Percentiles rank a stretch among this genome's conserved stretches.
These are phyloP conservation scores for Operophtera brumata DNA, from an alignment of 2,888 invertebrate genomes.

Conservation along the genomic window DNA sequence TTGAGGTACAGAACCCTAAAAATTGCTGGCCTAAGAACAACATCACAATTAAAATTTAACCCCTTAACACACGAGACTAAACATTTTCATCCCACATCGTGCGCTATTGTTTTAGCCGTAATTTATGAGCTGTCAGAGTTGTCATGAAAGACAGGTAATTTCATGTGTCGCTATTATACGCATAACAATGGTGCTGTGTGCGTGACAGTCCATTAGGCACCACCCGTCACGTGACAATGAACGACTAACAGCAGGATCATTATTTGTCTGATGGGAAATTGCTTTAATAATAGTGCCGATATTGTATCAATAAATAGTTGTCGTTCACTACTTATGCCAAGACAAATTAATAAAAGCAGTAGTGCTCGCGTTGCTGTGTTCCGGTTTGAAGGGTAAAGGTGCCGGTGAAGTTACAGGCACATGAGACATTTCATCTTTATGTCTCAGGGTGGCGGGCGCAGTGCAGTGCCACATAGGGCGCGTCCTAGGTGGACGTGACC, in stretches of 20 bases:
- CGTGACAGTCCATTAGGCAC: slow-evolving; percentile 48
- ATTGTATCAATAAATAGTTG: too few relatives aligned
- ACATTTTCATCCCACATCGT: slow-evolving; percentile 11
- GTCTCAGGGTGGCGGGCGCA: too few relatives aligned
- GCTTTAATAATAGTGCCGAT: slow-evolving; percentile 1
- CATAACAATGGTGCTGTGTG: slow-evolving; percentile 66
- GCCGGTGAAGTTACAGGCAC: too few relatives aligned
- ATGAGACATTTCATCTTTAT: too few relatives aligned
- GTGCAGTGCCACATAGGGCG: too few relatives aligned
- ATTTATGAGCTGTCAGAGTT: slow-evolving; percentile 57
- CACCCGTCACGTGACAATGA: slow-evolving; percentile 5
- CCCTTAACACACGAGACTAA: background rate
- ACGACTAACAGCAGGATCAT: slow-evolving; percentile 1
- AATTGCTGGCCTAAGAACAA: too few relatives aligned
- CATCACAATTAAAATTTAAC: background rate
- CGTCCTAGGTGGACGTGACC: too few relatives aligned
- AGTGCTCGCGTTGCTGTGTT: too few relatives aligned
- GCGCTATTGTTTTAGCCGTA: slow-evolving; percentile 45
- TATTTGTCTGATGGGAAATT: slow-evolving; percentile 11
- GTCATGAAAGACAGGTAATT: slow-evolving; percentile 68
- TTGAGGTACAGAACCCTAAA: too few relatives aligned
- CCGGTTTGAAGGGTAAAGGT: too few relatives aligned
- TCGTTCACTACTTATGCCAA: too few relatives aligned
- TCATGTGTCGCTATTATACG: slow-evolving; percentile 59
- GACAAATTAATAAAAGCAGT: too few relatives aligned